A percentile compares a stretch with the other conserved stretches of the same genome.
Evolutionary conservation across 2,888 invertebrate species (phyloP).

Genomic region (Trissoscelio sp.): DNA sequence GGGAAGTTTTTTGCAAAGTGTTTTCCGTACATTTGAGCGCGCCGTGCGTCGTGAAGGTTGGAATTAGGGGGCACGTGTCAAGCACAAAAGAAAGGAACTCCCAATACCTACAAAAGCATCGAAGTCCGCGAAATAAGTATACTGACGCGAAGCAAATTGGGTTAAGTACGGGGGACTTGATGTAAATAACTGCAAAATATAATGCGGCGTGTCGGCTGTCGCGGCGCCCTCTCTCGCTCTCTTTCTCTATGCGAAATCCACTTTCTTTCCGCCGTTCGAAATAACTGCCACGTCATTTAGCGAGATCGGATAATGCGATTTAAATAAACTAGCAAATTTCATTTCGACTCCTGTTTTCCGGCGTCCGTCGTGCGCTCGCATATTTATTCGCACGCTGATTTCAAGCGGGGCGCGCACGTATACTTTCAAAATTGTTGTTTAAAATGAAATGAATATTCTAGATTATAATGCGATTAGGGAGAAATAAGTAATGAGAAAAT

Average conservation of each 20-base stretch:
- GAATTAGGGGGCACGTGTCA: conserved; percentile 36
- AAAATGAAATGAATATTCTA: conserved; percentile 44
- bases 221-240: neutral
- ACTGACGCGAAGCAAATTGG: conserved; percentile 74
- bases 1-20: conserved; percentile 55
- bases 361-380: conserved; percentile 35
- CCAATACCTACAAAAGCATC: conserved; percentile 55
- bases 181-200: conserved; percentile 62
- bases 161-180: conserved; percentile 67
- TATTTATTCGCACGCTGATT: conserved; percentile 54
- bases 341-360: conserved; percentile 47
- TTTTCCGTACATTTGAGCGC: conserved; percentile 49
- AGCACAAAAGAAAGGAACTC: conserved; percentile 71
- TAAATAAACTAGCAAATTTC: conserved; percentile 63
- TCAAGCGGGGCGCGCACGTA: neutral
- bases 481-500: conserved; percentile 58
- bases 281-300: conserved; percentile 51
- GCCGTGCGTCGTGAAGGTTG: conserved; percentile 19
- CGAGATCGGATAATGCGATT: conserved; percentile 61
- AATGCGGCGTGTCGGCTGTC: conserved; percentile 44
- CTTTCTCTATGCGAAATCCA: too few relatives aligned
- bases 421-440: conserved; percentile 40
- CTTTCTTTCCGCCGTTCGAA: conserved; percentile 46
- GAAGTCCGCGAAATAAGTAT: conserved; percentile 64
- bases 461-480: conserved; percentile 44